Conservation (phyloP, 2,888 invertebrate genomes). For the Seladonia tumulorum region DNA sequence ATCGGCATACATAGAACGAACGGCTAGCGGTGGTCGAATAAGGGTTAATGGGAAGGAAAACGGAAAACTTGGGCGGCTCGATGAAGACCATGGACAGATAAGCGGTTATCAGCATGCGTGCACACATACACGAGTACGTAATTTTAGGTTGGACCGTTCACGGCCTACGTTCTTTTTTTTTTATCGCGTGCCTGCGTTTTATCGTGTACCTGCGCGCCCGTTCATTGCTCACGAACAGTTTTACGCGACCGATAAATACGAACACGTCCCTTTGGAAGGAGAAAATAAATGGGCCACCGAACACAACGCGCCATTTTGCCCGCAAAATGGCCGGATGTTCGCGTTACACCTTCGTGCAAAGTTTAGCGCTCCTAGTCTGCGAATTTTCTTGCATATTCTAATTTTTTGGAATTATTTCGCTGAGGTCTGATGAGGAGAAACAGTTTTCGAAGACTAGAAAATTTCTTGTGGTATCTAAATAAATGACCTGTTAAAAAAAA, state of each 20-base stretch:
- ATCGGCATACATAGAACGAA: background rate
- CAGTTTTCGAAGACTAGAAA: too few relatives aligned
- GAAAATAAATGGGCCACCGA: background rate
- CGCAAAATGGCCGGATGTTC: background rate
- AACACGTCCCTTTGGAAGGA: background rate
- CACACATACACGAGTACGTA: conserved; percentile 15
- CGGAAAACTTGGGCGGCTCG: conserved; percentile 16
- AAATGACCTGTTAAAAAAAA: too few relatives aligned
- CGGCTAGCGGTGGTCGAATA: background rate
- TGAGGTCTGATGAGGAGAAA: too few relatives aligned
- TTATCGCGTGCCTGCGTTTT: conserved; percentile 37
- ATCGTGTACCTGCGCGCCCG: conserved; percentile 47
- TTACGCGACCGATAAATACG: conserved; percentile 41
- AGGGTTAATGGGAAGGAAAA: conserved; percentile 27
- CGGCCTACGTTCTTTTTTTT: conserved; percentile 12
- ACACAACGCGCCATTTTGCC: background rate
- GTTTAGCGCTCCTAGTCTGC: too few relatives aligned
- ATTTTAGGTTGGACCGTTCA: conserved; percentile 16
- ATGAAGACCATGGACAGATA: conserved; percentile 50
- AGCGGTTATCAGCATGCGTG: conserved; percentile 47
- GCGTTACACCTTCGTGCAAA: background rate
- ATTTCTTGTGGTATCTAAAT: too few relatives aligned
- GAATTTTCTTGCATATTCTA: too few relatives aligned
- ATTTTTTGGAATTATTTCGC: too few relatives aligned
- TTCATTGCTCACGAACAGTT: conserved; percentile 33